phyloP scores from a whole-genome alignment of 2,888 invertebrate species.

The Lycia hirtaria region DNA sequence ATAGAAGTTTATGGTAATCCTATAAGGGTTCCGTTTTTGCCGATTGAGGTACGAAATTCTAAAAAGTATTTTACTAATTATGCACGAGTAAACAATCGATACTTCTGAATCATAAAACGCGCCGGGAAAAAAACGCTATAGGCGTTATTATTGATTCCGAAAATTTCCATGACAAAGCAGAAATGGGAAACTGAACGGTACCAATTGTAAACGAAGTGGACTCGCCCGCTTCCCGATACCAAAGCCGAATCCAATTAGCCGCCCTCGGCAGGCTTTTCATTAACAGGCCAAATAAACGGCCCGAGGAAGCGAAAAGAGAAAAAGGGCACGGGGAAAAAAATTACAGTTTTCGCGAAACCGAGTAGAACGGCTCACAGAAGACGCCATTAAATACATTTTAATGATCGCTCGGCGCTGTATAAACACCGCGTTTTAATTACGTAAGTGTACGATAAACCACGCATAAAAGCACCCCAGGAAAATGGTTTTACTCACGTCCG shows the following conservation, averaged over 20 bases:
- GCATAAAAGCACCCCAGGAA: constrained; percentile 46
- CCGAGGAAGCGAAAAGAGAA: constrained; percentile 43
- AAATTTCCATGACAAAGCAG: constrained; percentile 58
- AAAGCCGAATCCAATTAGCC: constrained; percentile 79
- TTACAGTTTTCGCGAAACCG: constrained; percentile 54
- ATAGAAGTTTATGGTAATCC: no score
- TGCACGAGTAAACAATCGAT: constrained; percentile 31
- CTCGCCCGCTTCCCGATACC: constrained; percentile 66
- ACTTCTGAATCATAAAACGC: constrained; percentile 40
- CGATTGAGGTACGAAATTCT: constrained; percentile 31
- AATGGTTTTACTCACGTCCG: constrained; percentile 42
- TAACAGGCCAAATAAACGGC: constrained; percentile 66
- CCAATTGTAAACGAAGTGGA: constrained; percentile 52
- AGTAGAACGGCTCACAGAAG: constrained; percentile 65
- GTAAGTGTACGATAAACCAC: constrained; percentile 59
- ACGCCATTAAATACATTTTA: constrained; percentile 65
- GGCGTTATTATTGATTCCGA: constrained; percentile 37
- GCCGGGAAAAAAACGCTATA: constrained; percentile 31
- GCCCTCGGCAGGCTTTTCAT: constrained; percentile 70
- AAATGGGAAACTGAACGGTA: constrained; percentile 61
- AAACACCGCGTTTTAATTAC: constrained; percentile 61
- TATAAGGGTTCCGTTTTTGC: no score
- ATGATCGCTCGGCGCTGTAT: constrained; percentile 55
- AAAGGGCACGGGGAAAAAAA: constrained; percentile 50
- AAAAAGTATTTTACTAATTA: constrained; percentile 33